Percentiles rank a stretch among this genome's conserved stretches.
Evolutionary conservation across 2,797 vertebrate genomes (phyloP).

Genomic region (Pseudochirops cupreus): DNA sequence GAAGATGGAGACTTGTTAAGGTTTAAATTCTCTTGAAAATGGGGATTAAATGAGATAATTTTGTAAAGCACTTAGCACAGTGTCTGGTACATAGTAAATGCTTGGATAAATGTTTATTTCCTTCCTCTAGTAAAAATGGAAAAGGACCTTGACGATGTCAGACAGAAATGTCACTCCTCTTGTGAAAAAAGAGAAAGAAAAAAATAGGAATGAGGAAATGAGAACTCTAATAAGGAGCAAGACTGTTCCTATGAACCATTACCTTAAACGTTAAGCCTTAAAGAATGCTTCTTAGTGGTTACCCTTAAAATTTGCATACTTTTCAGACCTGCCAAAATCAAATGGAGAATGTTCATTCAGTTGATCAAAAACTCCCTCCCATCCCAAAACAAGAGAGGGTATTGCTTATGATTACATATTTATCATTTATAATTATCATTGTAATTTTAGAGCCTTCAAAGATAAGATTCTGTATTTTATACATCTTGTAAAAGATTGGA

Average conservation of each 20-base stretch:
- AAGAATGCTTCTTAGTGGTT: neutral
- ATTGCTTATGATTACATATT: constrained; percentile 1
- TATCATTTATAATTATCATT: neutral
- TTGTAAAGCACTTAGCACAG: neutral
- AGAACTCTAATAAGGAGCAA: neutral
- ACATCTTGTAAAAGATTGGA: constrained; percentile 31
- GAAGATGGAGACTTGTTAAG: constrained; percentile 21
- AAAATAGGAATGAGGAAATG: neutral
- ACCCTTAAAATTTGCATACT: neutral
- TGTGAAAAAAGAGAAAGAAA: constrained; percentile 2
- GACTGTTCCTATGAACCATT: neutral
- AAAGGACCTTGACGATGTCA: neutral
- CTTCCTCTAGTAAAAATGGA: neutral
- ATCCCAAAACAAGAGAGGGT: neutral
- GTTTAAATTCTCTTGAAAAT: neutral
- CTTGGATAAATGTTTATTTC: neutral
- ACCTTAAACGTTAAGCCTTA: neutral
- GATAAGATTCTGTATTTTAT: constrained; percentile 26
- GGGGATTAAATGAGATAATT: constrained; percentile 16
- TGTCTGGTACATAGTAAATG: neutral
- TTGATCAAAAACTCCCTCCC: neutral
- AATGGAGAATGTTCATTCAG: constrained; percentile 42
- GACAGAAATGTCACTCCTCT: neutral
- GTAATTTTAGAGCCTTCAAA: constrained; percentile 33
- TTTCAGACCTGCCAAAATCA: constrained; percentile 1